A percentile compares a stretch with the other conserved stretches of the same genome.
Conservation (phyloP, 1,140 invertebrate genomes). For the Pomacea maculata region DNA sequence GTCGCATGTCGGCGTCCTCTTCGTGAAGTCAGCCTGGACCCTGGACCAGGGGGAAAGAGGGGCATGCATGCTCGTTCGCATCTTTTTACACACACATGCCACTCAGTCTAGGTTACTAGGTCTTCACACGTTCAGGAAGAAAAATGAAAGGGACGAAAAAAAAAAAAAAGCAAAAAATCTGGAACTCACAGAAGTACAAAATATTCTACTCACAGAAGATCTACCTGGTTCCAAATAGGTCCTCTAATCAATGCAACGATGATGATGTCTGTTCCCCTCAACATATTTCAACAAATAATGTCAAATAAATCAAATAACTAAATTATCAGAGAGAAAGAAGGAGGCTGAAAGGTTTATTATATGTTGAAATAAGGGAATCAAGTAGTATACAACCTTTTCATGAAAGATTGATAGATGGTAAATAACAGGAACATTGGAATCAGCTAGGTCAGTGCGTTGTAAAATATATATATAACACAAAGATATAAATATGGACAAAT, state of each 20-base stretch:
- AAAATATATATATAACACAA: too few species aligned
- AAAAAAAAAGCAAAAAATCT: not conserved
- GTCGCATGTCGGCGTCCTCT: too few species aligned
- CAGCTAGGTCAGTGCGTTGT: too few species aligned
- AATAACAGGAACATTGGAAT: too few species aligned
- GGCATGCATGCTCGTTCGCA: not conserved
- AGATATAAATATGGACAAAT: too few species aligned
- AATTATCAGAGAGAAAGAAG: not conserved
- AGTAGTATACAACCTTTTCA: too few species aligned
- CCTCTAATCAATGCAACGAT: too few species aligned
- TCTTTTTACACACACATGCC: not conserved
- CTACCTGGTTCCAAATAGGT: too few species aligned
- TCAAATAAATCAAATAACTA: not conserved
- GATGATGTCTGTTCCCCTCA: not conserved
- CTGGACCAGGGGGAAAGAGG: too few species aligned
- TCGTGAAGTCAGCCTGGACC: too few species aligned
- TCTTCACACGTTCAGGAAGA: not conserved
- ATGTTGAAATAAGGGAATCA: not conserved
- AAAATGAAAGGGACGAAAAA: not conserved
- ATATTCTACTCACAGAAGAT: not conserved
- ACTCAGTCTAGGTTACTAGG: too few species aligned
- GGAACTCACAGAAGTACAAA: not conserved
- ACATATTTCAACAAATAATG: not conserved
- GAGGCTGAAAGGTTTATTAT: not conserved
- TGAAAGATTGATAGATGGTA: too few species aligned